Evolutionary conservation across 2,113 vertebrate species (phyloP).

Genomic region (Pachycephala philippinensis): DNA sequence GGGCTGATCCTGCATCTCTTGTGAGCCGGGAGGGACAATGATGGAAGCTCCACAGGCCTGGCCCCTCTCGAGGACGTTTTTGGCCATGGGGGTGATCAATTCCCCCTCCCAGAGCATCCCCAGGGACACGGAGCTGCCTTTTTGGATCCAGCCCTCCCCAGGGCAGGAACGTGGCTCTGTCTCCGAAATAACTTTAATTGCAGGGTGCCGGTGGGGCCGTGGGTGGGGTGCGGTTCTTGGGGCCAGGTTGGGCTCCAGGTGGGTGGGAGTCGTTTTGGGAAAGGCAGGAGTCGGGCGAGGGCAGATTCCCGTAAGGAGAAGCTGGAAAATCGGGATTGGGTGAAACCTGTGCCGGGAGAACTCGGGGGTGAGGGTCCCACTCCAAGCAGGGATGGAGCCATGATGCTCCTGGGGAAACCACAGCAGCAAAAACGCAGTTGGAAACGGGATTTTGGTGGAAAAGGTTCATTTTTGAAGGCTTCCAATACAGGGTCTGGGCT

Average conservation of each 20-base stretch:
- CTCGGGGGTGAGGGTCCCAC: rapidly evolving
- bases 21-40: rapidly evolving
- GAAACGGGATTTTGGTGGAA: background rate
- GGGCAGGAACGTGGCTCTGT: background rate
- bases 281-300: background rate
- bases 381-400: background rate
- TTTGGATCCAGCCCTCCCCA: background rate
- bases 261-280: background rate
- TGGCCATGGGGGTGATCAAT: background rate
- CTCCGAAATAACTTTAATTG: background rate
- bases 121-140: background rate
- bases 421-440: background rate
- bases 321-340: background rate
- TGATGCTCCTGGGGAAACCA: rapidly evolving
- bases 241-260: background rate
- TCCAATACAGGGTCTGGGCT: background rate
- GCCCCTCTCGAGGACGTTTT: background rate
- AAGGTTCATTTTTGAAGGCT: background rate
- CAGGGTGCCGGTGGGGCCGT: background rate
- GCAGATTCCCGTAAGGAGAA: background rate
- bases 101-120: background rate
- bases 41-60: rapidly evolving
- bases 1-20: rapidly evolving
- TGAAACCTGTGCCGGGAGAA: background rate
- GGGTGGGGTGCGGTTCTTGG: background rate